phyloP scores from a whole-genome alignment of 1,140 invertebrate species.

The Cotesia glomerata region DNA sequence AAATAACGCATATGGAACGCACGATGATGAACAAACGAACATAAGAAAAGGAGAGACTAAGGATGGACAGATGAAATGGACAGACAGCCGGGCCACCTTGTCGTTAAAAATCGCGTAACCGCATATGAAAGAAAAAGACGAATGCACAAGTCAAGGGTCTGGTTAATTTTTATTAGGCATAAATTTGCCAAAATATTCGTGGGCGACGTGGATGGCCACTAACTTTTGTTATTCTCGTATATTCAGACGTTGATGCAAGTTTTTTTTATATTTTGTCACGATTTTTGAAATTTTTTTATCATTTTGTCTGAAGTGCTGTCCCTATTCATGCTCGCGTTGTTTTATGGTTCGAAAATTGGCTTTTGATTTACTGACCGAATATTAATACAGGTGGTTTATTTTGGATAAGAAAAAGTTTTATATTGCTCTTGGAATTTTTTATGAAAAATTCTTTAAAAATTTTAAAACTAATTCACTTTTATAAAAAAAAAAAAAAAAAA shows the following conservation, averaged over 20 bases:
- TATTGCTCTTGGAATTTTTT: no score
- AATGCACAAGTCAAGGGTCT: slow-evolving; percentile 38
- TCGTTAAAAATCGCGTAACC: slow-evolving; percentile 49
- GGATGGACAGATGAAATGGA: no score
- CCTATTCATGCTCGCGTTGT: no score
- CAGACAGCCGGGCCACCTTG: slow-evolving; percentile 42
- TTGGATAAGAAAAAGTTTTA: no score
- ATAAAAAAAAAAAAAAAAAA: no score
- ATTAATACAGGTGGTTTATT: no score
- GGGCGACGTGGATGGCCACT: slow-evolving; percentile 53
- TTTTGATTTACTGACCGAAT: no score
- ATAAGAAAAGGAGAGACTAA: neutral
- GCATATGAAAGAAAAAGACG: neutral
- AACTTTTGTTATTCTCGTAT: slow-evolving; percentile 40
- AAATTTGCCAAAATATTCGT: slow-evolving; percentile 61
- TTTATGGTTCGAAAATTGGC: no score
- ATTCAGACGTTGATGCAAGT: neutral
- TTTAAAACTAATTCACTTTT: no score
- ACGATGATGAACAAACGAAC: neutral
- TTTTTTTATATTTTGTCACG: neutral
- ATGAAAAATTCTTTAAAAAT: no score
- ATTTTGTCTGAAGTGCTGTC: neutral
- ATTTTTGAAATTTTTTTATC: neutral
- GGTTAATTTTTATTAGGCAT: slow-evolving; percentile 61
- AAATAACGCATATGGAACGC: slow-evolving; percentile 8